Conservation (phyloP, 2,797 vertebrate genomes). For the Petrocephalus schoutedeni region DNA sequence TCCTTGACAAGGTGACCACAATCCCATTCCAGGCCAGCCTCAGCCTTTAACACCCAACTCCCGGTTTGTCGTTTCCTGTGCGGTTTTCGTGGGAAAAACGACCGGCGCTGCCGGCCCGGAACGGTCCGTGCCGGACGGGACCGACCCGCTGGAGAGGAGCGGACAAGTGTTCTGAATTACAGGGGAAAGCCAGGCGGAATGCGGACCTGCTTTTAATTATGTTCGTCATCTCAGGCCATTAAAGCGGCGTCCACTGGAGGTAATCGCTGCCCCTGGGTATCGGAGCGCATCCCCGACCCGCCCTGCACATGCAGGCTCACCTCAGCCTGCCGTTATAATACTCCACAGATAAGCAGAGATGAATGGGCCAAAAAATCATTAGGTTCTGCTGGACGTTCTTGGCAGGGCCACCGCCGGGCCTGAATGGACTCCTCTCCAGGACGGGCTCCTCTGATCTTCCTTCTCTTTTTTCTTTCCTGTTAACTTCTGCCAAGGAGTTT, state of each 20-base stretch:
- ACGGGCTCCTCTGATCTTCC: constrained; percentile 50
- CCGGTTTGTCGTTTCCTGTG: background rate
- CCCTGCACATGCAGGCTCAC: constrained; percentile 19
- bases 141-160: background rate
- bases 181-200: background rate
- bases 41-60: background rate
- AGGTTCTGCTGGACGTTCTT: constrained; percentile 24
- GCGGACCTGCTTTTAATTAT: constrained; percentile 26
- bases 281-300: constrained; percentile 22
- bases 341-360: constrained; percentile 24
- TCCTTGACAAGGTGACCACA: background rate
- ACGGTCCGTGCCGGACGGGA: background rate
- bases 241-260: constrained; percentile 11
- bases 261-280: constrained; percentile 33
- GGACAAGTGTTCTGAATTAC: background rate
- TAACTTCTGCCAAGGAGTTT: constrained; percentile 52
- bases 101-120: background rate
- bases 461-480: constrained; percentile 45
- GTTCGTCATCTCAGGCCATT: constrained; percentile 18
- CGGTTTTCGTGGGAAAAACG: background rate
- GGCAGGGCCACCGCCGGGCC: constrained; percentile 35
- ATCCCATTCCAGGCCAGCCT: background rate
- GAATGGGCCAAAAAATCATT: constrained; percentile 29
- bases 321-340: constrained; percentile 24
- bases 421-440: constrained; percentile 40